phyloP scores from a whole-genome alignment of 2,113 vertebrate genomes.

The Hippocampus comes region DNA sequence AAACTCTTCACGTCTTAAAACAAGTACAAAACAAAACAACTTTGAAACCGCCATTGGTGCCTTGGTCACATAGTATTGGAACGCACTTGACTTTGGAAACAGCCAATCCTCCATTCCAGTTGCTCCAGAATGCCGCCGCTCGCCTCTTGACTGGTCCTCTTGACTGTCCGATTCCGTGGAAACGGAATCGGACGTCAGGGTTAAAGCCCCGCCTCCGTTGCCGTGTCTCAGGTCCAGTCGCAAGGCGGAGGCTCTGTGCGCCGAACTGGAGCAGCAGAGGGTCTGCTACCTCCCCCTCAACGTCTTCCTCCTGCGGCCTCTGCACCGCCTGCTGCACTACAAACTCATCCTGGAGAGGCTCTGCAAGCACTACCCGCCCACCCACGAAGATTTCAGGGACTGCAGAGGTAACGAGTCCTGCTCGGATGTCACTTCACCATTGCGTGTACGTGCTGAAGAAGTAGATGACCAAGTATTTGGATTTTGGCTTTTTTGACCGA shows the following conservation, averaged over 20 bases:
- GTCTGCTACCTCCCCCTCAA: slow-evolving; percentile 95
- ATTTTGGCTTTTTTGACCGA: not conserved
- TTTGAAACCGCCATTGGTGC: too few relatives aligned
- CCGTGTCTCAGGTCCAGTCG: slow-evolving; percentile 71
- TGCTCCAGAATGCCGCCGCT: too few relatives aligned
- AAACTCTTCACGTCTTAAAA: too few relatives aligned
- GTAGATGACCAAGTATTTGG: not conserved
- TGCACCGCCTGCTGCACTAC: slow-evolving; percentile 96
- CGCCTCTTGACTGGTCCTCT: too few relatives aligned
- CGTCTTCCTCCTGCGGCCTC: slow-evolving; percentile 89
- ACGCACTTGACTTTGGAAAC: too few relatives aligned
- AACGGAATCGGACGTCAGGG: too few relatives aligned
- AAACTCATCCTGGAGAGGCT: slow-evolving; percentile 93
- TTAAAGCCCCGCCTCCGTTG: too few relatives aligned
- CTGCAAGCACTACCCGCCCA: slow-evolving; percentile 90
- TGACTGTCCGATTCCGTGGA: too few relatives aligned
- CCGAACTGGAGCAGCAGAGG: slow-evolving; percentile 93
- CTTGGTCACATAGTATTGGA: too few relatives aligned
- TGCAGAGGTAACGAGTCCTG: slow-evolving; percentile 76
- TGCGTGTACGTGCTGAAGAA: not conserved
- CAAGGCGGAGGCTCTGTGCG: slow-evolving; percentile 80
- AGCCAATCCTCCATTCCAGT: too few relatives aligned
- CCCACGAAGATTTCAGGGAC: slow-evolving; percentile 87
- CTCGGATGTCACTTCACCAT: not conserved
- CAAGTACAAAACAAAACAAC: too few relatives aligned